These are phyloP conservation scores for Apostichopus leukothele DNA, from an alignment of 53 echinoderm and acorn worm genomes.

Conservation along the genomic window DNA sequence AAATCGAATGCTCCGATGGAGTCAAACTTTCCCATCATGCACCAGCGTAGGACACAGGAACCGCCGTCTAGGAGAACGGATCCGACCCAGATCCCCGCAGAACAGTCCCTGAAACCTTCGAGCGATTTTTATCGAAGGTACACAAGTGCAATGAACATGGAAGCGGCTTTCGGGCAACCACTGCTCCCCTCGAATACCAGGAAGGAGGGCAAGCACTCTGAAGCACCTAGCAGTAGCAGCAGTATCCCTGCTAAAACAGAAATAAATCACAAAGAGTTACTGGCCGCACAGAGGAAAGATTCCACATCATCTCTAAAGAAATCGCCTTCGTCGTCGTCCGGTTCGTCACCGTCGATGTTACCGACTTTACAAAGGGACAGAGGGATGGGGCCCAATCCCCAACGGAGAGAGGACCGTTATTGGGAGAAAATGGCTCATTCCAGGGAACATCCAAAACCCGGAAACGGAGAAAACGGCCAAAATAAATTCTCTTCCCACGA, in stretches of 20 bases:
- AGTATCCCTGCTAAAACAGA: background rate
- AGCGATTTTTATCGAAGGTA: conserved; percentile 7
- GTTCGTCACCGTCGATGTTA: background rate
- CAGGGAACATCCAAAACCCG: background rate
- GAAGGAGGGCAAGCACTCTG: background rate
- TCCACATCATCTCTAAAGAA: background rate
- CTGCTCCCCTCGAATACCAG: background rate
- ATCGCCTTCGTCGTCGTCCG: background rate
- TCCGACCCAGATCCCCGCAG: background rate
- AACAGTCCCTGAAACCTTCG: conserved; percentile 32
- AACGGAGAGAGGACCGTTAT: background rate
- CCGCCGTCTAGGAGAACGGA: background rate
- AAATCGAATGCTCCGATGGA: background rate
- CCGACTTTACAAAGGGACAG: conserved; percentile 32
- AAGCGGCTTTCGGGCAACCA: background rate
- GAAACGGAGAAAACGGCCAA: background rate
- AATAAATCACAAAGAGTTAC: background rate
- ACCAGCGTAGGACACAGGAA: background rate
- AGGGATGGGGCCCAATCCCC: background rate
- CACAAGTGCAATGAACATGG: conserved; percentile 18
- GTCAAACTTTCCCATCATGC: background rate
- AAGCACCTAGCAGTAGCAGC: background rate
- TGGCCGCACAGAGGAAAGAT: background rate
- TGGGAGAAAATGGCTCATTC: background rate
- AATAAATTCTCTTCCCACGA: background rate